Conservation (phyloP, 2,113 vertebrate genomes). For the Formicarius rufipectus region DNA sequence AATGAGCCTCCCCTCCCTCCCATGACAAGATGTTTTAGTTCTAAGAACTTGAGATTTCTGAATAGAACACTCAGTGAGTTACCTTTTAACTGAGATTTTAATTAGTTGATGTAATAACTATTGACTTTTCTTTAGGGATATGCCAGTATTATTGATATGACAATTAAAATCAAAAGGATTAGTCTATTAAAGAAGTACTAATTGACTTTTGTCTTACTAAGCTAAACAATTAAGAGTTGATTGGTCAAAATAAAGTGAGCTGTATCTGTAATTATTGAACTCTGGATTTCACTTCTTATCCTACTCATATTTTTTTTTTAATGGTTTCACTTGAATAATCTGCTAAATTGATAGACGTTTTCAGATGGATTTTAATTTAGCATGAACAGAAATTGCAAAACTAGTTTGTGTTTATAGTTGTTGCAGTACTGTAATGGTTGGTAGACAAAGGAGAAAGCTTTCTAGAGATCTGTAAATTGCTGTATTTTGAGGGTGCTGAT, state of each 20-base stretch:
- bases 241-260: conserved; percentile 51
- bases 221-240: conserved; percentile 57
- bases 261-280: conserved; percentile 61
- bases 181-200: conserved; percentile 65
- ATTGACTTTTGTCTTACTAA: conserved; percentile 62
- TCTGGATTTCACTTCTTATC: neutral
- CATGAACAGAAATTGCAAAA: neutral
- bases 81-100: conserved; percentile 68
- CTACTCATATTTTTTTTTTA: neutral
- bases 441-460: neutral
- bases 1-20: neutral
- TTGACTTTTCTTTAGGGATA: conserved; percentile 59
- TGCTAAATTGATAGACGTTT: neutral
- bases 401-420: neutral
- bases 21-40: neutral
- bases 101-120: conserved; percentile 70
- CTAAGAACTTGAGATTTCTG: conserved; percentile 38
- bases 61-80: conserved; percentile 25
- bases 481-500: neutral
- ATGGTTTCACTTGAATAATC: neutral
- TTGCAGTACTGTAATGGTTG: neutral
- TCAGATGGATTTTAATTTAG: conserved; percentile 17
- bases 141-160: conserved; percentile 69
- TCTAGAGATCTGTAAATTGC: neutral
- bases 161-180: conserved; percentile 73